Base-by-base conservation (phyloP, 2,888 invertebrate genomes). In the Sarcophaga variegata region DNA sequence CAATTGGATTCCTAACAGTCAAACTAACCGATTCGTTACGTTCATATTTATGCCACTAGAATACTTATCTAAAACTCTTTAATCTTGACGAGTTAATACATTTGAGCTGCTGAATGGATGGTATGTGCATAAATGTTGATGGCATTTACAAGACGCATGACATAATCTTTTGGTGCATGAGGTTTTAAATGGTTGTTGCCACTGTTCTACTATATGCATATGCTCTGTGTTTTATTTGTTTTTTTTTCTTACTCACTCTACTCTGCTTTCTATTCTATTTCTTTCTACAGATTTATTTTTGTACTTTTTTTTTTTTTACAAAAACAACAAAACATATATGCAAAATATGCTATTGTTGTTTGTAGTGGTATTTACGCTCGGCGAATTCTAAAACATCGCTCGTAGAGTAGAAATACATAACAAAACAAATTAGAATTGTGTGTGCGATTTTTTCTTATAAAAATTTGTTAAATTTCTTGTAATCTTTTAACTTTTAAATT, bases 121-220 rank as follows among this genome's bases (percentile, higher is more conserved):
- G 37, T 67, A 20, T 64, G 37, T 64, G 70, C 8, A 22, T 47
- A n/a, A n/a, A 47, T 37, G 74, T 67, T 64, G 22, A 49, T 70
- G 70, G 67, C 20, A n/a, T 67, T 78, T 78, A 47, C 20, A 64
- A 74, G 45, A 79, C 83, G 75, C 80, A 84, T 84, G 64, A 80
- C 80, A 83, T 79, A 76, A 76, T 54, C 25, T 76, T 62, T 12
- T 63, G 14, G 12, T 66, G 54, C 62, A 54, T 64, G 62, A 54
- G 49, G 37, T 75, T 83, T 79, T 69, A 54, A 78, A 79, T 74
- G 78, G 22, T 62, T 83, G 77, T 71, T 82, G 81, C 76, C 83
- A 79, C 74, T 27, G 59, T 83, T 75, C 60, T 83, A n/a, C 70
- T 72, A 37, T 2, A 37, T 37, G 10, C 37, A 37, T 10, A 10